These are phyloP conservation scores for Biston stratarius DNA, from an alignment of 2,888 invertebrate species.

Conservation along the genomic window DNA sequence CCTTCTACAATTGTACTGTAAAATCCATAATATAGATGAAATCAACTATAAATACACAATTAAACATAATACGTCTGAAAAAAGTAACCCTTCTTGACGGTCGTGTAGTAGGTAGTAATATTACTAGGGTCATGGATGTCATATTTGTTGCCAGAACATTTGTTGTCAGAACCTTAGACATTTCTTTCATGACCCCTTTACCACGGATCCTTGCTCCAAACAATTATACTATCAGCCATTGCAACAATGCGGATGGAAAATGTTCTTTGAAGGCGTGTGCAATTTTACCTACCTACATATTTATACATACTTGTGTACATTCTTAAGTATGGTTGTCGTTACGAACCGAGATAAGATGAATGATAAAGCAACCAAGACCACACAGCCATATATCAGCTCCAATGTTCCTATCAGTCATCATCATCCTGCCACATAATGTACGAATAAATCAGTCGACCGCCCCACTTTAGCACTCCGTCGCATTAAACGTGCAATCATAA, in stretches of 20 bases:
- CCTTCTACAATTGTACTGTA: too few species aligned
- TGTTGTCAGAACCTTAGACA: conserved; percentile 7
- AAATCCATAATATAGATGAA: too few species aligned
- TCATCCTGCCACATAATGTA: conserved; percentile 23
- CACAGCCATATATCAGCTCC: neutral
- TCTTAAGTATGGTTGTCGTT: conserved; percentile 8
- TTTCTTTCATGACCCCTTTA: conserved; percentile 8
- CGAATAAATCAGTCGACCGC: conserved; percentile 1
- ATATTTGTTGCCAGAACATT: neutral
- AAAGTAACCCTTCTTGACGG: too few species aligned
- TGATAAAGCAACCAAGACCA: conserved; percentile 17
- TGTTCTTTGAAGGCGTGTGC: conserved; percentile 11
- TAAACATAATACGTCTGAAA: too few species aligned
- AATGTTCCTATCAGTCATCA: conserved; percentile 21
- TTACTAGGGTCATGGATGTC: too few species aligned
- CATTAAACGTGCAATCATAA: neutral
- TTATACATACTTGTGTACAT: neutral
- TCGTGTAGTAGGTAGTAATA: too few species aligned
- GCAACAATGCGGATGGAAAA: conserved; percentile 30
- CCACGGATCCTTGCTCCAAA: conserved; percentile 17
- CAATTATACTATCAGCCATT: conserved; percentile 23
- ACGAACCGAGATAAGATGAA: conserved; percentile 15
- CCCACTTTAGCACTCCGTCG: conserved; percentile 8
- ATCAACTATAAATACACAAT: too few species aligned
- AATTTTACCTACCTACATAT: neutral